phyloP scores from a whole-genome alignment of 1,140 invertebrate genomes.

The Trachelipus rathkii region DNA sequence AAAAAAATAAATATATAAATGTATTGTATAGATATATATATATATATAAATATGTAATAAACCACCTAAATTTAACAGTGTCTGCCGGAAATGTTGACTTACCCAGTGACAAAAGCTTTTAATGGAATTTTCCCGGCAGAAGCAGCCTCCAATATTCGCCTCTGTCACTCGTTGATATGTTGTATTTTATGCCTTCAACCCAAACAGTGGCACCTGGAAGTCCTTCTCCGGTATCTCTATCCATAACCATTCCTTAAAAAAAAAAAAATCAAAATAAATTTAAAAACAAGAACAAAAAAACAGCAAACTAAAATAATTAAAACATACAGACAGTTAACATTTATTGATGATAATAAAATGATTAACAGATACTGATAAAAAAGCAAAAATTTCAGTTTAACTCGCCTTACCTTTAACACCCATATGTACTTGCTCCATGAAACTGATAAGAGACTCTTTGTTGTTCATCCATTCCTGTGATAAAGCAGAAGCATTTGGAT shows the following conservation, averaged over 20 bases:
- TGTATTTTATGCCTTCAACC: slow-evolving; percentile 66
- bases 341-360: too few relatives aligned
- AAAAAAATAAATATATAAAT: too few relatives aligned
- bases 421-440: slow-evolving; percentile 78
- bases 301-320: too few relatives aligned
- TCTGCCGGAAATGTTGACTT: too few relatives aligned
- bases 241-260: slow-evolving; percentile 57
- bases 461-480: slow-evolving; percentile 80
- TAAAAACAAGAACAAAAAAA: too few relatives aligned
- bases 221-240: slow-evolving; percentile 55
- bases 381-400: too few relatives aligned
- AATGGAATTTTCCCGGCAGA: slow-evolving; percentile 73
- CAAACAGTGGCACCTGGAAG: slow-evolving; percentile 65
- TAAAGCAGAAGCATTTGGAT: slow-evolving; percentile 66
- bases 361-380: too few relatives aligned
- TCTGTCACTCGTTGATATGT: slow-evolving; percentile 65
- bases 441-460: slow-evolving; percentile 76
- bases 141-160: slow-evolving; percentile 86
- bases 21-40: too few relatives aligned
- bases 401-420: slow-evolving; percentile 68
- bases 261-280: neutral
- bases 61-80: too few relatives aligned
- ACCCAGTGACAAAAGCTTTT: slow-evolving; percentile 68
- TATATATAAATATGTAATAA: too few relatives aligned
- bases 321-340: too few relatives aligned